These are phyloP conservation scores for Ceyx margarethae DNA, from an alignment of 2,113 vertebrate genomes.

Conservation along the genomic window DNA sequence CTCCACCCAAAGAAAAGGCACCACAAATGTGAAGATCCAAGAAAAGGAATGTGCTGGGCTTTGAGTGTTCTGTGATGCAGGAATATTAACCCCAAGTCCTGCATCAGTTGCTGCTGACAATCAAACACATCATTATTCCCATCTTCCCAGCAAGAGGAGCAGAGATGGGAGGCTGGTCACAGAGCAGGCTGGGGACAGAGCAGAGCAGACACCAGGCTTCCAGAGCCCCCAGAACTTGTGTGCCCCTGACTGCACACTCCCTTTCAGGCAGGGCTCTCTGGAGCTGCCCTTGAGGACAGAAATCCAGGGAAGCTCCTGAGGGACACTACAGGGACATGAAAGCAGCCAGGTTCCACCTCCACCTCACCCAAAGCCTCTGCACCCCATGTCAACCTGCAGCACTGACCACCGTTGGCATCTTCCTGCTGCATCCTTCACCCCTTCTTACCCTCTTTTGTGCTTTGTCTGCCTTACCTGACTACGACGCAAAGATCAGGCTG, in stretches of 20 bases:
- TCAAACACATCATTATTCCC: background rate
- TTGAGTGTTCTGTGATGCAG: no score
- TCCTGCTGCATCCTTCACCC: background rate
- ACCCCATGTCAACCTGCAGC: background rate
- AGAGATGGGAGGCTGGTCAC: background rate
- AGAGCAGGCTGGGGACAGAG: background rate
- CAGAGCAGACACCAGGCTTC: background rate
- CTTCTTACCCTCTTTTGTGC: background rate
- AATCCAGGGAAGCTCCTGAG: background rate
- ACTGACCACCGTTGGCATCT: background rate
- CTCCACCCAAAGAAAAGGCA: background rate
- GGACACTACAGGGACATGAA: background rate
- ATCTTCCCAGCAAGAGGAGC: background rate
- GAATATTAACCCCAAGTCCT: background rate
- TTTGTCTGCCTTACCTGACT: background rate
- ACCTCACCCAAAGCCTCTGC: background rate
- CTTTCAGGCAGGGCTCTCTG: background rate
- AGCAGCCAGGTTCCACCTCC: background rate
- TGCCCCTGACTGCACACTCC: no score
- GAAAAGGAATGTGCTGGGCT: background rate
- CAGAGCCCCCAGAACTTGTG: background rate
- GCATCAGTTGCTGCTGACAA: background rate
- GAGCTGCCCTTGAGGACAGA: background rate
- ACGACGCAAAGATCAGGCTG: background rate
- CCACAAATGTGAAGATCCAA: background rate